phyloP scores from a whole-genome alignment of 1,140 invertebrate genomes.

The Drosophila murphyi region DNA sequence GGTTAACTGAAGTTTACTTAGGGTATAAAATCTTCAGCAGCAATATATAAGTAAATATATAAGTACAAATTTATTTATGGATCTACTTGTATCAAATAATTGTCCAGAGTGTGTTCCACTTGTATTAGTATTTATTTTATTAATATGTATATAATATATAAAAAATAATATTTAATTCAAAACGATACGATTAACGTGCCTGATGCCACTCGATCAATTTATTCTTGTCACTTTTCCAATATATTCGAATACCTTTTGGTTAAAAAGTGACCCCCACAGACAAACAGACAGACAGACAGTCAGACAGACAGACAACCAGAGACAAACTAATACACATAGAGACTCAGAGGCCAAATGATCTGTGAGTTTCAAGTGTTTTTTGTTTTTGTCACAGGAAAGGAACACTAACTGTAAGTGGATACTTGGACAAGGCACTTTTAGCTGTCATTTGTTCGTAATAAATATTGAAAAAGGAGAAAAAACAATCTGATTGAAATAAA shows the following conservation, averaged over 20 bases:
- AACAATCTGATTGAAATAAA: slow-evolving; percentile 18
- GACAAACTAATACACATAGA: background rate
- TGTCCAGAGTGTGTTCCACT: too few relatives aligned
- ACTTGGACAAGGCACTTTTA: slow-evolving; percentile 57
- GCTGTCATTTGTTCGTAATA: slow-evolving; percentile 75
- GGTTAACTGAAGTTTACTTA: too few relatives aligned
- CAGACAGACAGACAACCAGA: background rate
- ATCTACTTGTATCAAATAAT: too few relatives aligned
- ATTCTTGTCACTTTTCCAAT: background rate
- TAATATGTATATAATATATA: too few relatives aligned
- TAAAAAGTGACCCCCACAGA: slow-evolving; percentile 5
- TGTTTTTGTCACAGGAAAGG: slow-evolving; percentile 27
- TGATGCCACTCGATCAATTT: background rate
- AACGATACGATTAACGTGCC: too few relatives aligned
- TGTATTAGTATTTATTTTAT: too few relatives aligned
- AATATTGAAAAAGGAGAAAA: slow-evolving; percentile 43
- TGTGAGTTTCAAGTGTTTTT: slow-evolving; percentile 39
- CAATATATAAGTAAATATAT: too few relatives aligned
- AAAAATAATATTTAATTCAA: too few relatives aligned
- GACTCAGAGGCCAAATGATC: slow-evolving; percentile 33
- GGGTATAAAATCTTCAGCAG: too few relatives aligned
- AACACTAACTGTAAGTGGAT: slow-evolving; percentile 64
- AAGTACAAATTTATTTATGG: too few relatives aligned
- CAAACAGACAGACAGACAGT: background rate
- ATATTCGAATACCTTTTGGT: background rate